Evolutionary conservation across 2,888 invertebrate species (phyloP), one percentile per base, ranked within the genome.

Genomic region (Sinotaia quadrata): DNA sequence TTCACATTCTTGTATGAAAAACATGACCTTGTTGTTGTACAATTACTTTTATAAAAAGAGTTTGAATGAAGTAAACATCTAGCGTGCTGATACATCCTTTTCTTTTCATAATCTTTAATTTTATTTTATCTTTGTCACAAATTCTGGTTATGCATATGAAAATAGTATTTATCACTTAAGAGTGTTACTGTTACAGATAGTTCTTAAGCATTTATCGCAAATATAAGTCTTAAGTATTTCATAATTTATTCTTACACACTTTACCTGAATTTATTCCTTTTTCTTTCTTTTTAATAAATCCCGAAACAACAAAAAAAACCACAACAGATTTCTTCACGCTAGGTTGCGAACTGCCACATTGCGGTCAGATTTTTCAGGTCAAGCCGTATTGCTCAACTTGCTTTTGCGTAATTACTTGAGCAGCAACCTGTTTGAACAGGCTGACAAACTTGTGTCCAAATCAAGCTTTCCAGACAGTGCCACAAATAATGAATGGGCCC

Each of bases 401-500:
- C 91, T 99, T 21, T 89, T 99, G 66, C 92, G 99, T 67, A 97
- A 97, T 89, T 99, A 99, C 88, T 91, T 99, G 34, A 94, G 97
- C 87, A 97, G 96, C 87, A 95, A 96, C 77, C 90, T 98, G 31
- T 98, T 97, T 88, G 97, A 98, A 89, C 97, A 98, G 81, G 92
- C 99, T 1, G 97, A 98, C 86, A 98, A 98, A 88, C 91, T 99
- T 75, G 97, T 98, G 0, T 94, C 96, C 72, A 99, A 98, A 88
- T 96, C 97, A 18, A 94, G 95, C 0, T 98, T 95, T 85, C 99
- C 99, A 2, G 98, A 98, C 89, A 93, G 93, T 77, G 98, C 97
- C 1, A 96, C 97, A 85, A 99, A 98, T 88, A 99, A 98, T 90
- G 98, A 99, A 87, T 97, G 97, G 95, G 98, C 99, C 4, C 91